phyloP scores from a whole-genome alignment of 1,140 invertebrate species.

The Rhagoletis pomonella region DNA sequence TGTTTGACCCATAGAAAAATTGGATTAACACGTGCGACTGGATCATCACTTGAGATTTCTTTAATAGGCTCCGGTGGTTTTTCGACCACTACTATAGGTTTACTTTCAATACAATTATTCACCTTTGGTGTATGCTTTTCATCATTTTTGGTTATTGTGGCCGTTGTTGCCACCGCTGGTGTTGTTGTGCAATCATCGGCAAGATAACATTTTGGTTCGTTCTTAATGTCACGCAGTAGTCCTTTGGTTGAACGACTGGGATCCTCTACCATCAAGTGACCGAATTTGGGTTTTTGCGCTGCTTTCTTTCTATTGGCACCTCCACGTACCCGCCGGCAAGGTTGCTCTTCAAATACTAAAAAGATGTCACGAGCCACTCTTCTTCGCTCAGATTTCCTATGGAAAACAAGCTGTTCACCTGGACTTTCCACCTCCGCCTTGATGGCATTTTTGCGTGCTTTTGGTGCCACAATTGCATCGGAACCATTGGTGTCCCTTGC shows the following conservation, averaged over 20 bases:
- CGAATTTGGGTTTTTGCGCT: constrained; percentile 68
- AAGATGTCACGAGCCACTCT: constrained; percentile 73
- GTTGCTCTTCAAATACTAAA: constrained; percentile 70
- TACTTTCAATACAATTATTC: neutral
- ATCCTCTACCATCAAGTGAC: constrained; percentile 69
- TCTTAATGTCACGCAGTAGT: constrained; percentile 70
- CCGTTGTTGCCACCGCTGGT: constrained; percentile 38
- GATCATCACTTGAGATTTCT: constrained; percentile 18
- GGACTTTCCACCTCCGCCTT: constrained; percentile 64
- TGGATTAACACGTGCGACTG: constrained; percentile 80
- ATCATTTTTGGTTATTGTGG: constrained; percentile 55
- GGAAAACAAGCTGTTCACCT: constrained; percentile 61
- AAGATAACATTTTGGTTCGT: constrained; percentile 70
- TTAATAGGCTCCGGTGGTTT: neutral
- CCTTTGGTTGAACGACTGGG: constrained; percentile 61
- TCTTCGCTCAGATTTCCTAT: constrained; percentile 70
- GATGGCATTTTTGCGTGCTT: constrained; percentile 56
- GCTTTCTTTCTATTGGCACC: constrained; percentile 61
- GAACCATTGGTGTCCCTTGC: constrained; percentile 32
- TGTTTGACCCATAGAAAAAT: constrained; percentile 89
- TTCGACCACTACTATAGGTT: constrained; percentile 16
- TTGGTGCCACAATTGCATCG: neutral
- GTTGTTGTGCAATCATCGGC: constrained; percentile 53
- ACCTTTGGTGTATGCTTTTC: constrained; percentile 37
- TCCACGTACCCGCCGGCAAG: constrained; percentile 65